Evolutionary conservation across 2,888 invertebrate species (phyloP).

Genomic region (Diarsia mendica): DNA sequence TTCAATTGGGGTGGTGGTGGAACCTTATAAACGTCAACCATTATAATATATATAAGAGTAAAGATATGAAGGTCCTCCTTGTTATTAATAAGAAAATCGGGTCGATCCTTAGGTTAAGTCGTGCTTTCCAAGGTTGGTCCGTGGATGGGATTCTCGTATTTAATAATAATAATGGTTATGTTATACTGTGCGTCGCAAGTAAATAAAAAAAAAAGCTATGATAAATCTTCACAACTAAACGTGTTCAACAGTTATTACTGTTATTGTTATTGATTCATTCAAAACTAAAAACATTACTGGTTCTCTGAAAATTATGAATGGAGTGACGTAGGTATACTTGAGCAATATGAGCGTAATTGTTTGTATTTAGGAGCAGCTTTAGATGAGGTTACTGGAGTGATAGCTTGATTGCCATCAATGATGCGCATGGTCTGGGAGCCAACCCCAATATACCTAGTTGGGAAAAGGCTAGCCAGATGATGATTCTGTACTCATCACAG

Average conservation of each 20-base stretch:
- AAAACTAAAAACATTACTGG: neutral
- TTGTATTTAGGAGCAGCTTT: neutral
- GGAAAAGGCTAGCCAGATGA: neutral
- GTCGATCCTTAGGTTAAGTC: no score
- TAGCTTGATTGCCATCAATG: no score
- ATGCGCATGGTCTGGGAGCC: no score
- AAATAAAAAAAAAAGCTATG: neutral
- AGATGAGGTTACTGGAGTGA: no score
- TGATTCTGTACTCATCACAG: neutral
- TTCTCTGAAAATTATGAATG: conserved; percentile 4
- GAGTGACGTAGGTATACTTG: neutral
- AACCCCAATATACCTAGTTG: no score
- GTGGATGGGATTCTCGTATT: no score
- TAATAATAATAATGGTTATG: neutral
- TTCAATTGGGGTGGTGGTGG: neutral
- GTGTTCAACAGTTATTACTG: neutral
- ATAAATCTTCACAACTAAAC: neutral
- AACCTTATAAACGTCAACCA: neutral
- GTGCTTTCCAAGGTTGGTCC: no score
- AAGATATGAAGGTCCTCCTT: neutral
- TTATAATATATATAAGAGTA: neutral
- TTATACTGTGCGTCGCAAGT: neutral
- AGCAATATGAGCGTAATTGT: neutral
- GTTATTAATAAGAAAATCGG: no score
- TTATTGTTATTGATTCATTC: neutral